A percentile compares a stretch with the other conserved stretches of the same genome.
Conservation (phyloP, 2,797 vertebrate species). For the Sebastes cheni region DNA sequence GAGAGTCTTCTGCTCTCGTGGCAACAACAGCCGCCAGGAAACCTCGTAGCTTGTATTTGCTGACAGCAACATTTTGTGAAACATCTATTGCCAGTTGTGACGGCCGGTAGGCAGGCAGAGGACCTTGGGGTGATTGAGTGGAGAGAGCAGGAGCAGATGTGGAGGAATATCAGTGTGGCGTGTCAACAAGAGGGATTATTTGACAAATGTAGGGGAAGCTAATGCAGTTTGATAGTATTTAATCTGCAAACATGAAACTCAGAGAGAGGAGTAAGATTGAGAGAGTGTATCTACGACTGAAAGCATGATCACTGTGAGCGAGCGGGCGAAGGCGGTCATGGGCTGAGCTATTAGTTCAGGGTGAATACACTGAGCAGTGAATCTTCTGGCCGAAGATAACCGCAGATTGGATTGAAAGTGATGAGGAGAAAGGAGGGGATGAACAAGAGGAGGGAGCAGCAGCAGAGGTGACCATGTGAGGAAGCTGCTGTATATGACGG, state of each 20-base stretch:
- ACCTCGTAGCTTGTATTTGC: constrained; percentile 59
- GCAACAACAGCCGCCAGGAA: constrained; percentile 50
- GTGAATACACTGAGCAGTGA: constrained; percentile 57
- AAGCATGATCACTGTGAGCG: constrained; percentile 26
- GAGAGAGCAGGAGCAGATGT: constrained; percentile 39
- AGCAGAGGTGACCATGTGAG: constrained; percentile 41
- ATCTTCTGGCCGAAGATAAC: constrained; percentile 50
- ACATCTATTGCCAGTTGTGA: constrained; percentile 71
- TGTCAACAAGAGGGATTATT: constrained; percentile 52
- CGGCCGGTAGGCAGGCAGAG: constrained; percentile 46
- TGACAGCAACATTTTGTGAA: constrained; percentile 75
- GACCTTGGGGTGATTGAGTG: constrained; percentile 78
- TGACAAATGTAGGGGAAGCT: constrained; percentile 47
- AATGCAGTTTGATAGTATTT: constrained; percentile 54
- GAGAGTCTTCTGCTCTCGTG: constrained; percentile 27
- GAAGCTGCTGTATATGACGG: constrained; percentile 37
- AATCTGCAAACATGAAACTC: constrained; percentile 43
- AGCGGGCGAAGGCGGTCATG: constrained; percentile 20
- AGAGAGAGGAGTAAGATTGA: constrained; percentile 23
- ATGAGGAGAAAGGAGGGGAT: constrained; percentile 37
- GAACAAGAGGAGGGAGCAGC: constrained; percentile 13
- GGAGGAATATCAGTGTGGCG: constrained; percentile 50
- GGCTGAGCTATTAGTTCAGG: constrained; percentile 51
- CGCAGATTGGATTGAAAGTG: constrained; percentile 66
- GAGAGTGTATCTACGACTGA: constrained; percentile 22